These are phyloP conservation scores for Taxidea taxus DNA, from an alignment of 2,113 vertebrate species.

Conservation along the genomic window DNA sequence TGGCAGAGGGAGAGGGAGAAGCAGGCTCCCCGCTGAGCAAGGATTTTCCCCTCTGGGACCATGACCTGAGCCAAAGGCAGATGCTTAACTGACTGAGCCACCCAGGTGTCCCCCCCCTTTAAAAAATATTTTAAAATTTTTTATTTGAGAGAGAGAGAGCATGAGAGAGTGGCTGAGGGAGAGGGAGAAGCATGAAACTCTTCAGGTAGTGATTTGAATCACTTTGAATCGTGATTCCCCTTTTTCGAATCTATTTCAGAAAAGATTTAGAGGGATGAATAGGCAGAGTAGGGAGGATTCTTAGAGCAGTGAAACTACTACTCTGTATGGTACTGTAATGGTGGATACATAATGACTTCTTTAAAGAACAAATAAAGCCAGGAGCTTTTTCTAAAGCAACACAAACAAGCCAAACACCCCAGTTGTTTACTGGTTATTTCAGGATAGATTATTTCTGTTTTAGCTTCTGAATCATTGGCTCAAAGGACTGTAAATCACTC, in stretches of 20 bases:
- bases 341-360: background rate
- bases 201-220: background rate
- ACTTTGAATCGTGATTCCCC: background rate
- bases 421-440: background rate
- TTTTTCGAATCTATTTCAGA: background rate
- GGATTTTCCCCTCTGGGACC: background rate
- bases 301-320: background rate
- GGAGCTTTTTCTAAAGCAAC: constrained; percentile 10
- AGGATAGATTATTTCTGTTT: background rate
- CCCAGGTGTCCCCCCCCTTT: too few species aligned
- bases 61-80: background rate
- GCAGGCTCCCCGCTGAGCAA: background rate
- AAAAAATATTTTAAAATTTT: background rate
- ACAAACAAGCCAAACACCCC: background rate
- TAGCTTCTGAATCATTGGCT: background rate
- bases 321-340: background rate
- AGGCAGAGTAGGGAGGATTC: background rate
- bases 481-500: background rate
- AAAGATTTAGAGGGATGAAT: background rate
- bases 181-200: background rate
- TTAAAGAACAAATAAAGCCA: constrained; percentile 12
- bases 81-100: background rate
- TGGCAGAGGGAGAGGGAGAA: background rate
- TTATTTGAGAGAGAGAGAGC: background rate
- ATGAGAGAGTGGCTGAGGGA: background rate